A percentile compares a stretch with the other conserved stretches of the same genome.
Evolutionary conservation across 2,797 vertebrate species (phyloP).

Genomic region (Microchirus variegatus): DNA sequence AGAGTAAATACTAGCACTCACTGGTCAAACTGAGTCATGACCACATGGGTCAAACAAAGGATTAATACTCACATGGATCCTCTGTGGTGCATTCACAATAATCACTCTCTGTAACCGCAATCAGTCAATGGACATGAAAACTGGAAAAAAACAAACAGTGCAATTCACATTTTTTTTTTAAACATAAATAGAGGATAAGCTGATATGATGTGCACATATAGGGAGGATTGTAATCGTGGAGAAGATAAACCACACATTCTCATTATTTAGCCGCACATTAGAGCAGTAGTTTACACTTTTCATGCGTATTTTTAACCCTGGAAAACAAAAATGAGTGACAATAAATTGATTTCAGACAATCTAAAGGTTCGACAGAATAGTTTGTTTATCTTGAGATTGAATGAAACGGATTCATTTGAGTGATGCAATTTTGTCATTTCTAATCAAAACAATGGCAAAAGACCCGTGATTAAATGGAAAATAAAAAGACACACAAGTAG

Average conservation of each 20-base stretch:
- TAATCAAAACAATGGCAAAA: no score
- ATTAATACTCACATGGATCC: conserved; percentile 19
- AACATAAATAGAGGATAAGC: background rate
- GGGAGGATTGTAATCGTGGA: background rate
- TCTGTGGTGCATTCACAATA: conserved; percentile 12
- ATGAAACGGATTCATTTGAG: no score
- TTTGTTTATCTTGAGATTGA: no score
- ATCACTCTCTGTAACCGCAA: conserved; percentile 22
- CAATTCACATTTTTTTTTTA: background rate
- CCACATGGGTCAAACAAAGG: conserved; percentile 16
- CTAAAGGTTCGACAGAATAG: no score
- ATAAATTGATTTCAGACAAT: no score
- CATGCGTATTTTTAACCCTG: no score
- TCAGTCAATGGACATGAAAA: conserved; percentile 4
- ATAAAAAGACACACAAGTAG: no score
- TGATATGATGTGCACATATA: background rate
- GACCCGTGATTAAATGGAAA: no score
- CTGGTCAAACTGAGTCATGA: conserved; percentile 9
- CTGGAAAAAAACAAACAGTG: background rate
- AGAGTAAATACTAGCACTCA: conserved; percentile 8
- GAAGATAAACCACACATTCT: background rate
- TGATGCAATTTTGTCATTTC: no score
- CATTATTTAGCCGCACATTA: background rate
- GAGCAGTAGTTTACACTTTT: background rate
- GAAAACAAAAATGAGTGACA: no score